Percentiles rank a stretch among this genome's conserved stretches.
phyloP scores from a whole-genome alignment of 2,888 invertebrate species.

The Perithous albicinctus region DNA sequence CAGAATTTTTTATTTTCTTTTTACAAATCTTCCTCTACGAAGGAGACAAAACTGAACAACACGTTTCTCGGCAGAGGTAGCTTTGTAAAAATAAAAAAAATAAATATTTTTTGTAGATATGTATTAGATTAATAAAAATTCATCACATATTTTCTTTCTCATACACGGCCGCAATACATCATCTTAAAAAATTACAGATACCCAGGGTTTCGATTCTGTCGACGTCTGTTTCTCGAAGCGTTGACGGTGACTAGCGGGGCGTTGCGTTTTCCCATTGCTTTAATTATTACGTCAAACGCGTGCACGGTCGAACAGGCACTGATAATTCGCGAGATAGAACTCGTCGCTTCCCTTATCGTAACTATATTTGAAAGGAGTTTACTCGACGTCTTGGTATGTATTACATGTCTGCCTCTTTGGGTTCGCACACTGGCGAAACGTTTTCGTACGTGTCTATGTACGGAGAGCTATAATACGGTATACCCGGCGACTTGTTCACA shows the following conservation, averaged over 20 bases:
- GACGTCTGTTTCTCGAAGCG: conserved; percentile 1
- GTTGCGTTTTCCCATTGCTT: conserved; percentile 7
- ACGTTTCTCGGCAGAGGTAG: too few species aligned
- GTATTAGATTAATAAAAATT: too few species aligned
- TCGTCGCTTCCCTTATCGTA: conserved; percentile 42
- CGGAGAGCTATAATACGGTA: background rate
- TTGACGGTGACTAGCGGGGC: too few species aligned
- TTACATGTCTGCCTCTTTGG: conserved; percentile 8
- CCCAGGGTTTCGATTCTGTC: background rate
- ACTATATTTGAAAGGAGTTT: conserved; percentile 34
- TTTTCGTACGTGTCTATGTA: background rate
- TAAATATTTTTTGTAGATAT: too few species aligned
- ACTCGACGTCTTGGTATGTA: conserved; percentile 8
- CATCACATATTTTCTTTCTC: too few species aligned
- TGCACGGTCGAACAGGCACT: conserved; percentile 12
- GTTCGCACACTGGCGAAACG: background rate
- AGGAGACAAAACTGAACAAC: too few species aligned
- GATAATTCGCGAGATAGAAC: conserved; percentile 35
- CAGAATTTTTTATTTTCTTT: too few species aligned
- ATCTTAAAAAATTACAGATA: too few species aligned
- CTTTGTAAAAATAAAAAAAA: too few species aligned
- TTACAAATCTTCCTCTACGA: too few species aligned
- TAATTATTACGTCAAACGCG: conserved; percentile 11
- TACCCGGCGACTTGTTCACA: conserved; percentile 9
- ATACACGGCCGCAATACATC: too few species aligned